Conservation (phyloP, 1,140 invertebrate genomes). For the Saxidomus purpurata region DNA sequence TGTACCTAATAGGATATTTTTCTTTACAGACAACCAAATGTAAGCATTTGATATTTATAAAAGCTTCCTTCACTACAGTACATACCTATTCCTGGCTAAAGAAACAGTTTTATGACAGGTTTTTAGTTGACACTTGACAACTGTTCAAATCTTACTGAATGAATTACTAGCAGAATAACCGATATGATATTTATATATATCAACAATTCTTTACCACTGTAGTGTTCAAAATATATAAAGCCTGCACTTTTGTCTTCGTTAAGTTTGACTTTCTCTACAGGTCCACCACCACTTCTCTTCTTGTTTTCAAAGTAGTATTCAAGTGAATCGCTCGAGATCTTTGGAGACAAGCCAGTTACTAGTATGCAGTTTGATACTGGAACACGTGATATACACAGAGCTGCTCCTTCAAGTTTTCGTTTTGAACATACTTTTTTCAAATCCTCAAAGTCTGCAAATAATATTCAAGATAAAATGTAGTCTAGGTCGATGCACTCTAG, state of each 20-base stretch:
- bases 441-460: not conserved
- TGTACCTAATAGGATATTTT: too few relatives aligned
- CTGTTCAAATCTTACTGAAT: too few relatives aligned
- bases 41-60: too few relatives aligned
- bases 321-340: conserved; percentile 26
- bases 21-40: too few relatives aligned
- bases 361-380: conserved; percentile 46
- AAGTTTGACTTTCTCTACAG: conserved; percentile 30
- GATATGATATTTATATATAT: too few relatives aligned
- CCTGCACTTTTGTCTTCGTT: not conserved
- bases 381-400: conserved; percentile 16
- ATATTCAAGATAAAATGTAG: too few relatives aligned
- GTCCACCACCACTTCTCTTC: conserved; percentile 26
- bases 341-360: conserved; percentile 4
- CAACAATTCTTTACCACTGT: conserved; percentile 15
- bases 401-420: conserved; percentile 15
- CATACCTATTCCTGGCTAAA: too few relatives aligned
- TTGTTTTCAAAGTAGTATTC: conserved; percentile 57
- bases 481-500: too few relatives aligned
- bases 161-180: too few relatives aligned
- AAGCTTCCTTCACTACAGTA: too few relatives aligned
- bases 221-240: conserved; percentile 50
- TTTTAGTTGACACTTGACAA: too few relatives aligned
- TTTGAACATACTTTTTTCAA: not conserved
- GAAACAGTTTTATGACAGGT: too few relatives aligned